A percentile compares a stretch with the other conserved stretches of the same genome.
Conservation (phyloP, 2,797 vertebrate genomes). For the Poeciliopsis infans region DNA sequence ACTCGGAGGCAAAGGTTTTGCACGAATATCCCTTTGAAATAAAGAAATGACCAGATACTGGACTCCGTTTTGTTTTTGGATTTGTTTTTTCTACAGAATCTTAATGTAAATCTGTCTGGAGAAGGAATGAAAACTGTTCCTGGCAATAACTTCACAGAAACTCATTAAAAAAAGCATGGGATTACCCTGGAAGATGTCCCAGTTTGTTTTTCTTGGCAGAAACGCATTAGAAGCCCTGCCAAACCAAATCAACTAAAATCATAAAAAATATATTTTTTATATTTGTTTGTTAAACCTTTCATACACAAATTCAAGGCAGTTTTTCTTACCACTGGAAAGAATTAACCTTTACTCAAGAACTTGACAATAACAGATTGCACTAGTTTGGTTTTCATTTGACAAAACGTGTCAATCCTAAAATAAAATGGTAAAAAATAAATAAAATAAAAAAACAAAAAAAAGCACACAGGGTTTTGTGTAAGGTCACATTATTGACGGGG, state of each 20-base stretch:
- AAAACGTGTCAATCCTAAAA: background rate
- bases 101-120: background rate
- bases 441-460: background rate
- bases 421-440: background rate
- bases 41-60: background rate
- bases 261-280: background rate
- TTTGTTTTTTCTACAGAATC: background rate
- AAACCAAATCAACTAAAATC: background rate
- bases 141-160: background rate
- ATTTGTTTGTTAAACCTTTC: background rate
- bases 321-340: background rate
- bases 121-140: background rate
- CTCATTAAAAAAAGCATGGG: background rate
- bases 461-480: slow-evolving; percentile 5
- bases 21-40: background rate
- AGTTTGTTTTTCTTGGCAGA: background rate
- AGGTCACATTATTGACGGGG: slow-evolving; percentile 37
- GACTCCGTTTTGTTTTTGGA: background rate
- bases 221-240: background rate
- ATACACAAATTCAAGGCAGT: background rate
- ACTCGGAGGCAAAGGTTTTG: background rate
- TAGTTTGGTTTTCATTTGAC: background rate
- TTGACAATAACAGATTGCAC: background rate
- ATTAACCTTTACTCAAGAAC: background rate
- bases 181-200: background rate